A percentile compares a stretch with the other conserved stretches of the same genome.
Evolutionary conservation across 2,888 invertebrate species (phyloP).

Genomic region (Panopea generosa): DNA sequence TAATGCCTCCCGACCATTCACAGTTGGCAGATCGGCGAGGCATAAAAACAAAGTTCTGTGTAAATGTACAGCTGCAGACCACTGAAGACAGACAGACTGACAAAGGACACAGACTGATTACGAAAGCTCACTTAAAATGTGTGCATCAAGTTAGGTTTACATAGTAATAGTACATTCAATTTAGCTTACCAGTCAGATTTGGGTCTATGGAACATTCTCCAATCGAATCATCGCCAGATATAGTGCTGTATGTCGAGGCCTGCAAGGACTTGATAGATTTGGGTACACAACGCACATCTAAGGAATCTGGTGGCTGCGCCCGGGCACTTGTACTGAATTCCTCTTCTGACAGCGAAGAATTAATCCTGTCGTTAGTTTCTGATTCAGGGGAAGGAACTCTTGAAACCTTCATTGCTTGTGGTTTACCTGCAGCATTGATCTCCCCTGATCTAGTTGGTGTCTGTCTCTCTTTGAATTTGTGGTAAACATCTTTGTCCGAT

Average conservation of each 20-base stretch:
- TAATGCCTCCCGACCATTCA: too few relatives aligned
- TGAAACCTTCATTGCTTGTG: slow-evolving; percentile 66
- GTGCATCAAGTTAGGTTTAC: too few relatives aligned
- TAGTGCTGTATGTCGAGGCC: slow-evolving; percentile 68
- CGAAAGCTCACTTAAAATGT: too few relatives aligned
- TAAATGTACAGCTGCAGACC: too few relatives aligned
- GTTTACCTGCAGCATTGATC: slow-evolving; percentile 32
- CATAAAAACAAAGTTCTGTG: too few relatives aligned
- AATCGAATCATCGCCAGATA: slow-evolving; percentile 78
- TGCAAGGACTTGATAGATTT: slow-evolving; percentile 66
- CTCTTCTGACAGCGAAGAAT: too few relatives aligned
- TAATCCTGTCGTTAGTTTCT: neutral
- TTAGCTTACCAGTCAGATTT: slow-evolving; percentile 75
- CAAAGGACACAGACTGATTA: too few relatives aligned
- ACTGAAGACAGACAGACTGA: too few relatives aligned
- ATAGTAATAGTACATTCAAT: too few relatives aligned
- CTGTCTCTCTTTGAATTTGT: slow-evolving; percentile 79
- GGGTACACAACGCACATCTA: slow-evolving; percentile 68
- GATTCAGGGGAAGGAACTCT: slow-evolving; percentile 42
- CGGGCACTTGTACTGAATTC: too few relatives aligned
- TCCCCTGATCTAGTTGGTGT: slow-evolving; percentile 63
- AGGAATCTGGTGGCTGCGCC: slow-evolving; percentile 56
- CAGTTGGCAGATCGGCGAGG: too few relatives aligned
- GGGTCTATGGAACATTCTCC: slow-evolving; percentile 81
- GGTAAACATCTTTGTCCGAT: slow-evolving; percentile 76